phyloP scores from a whole-genome alignment of 2,113 vertebrate species.

The Platanista minor region DNA sequence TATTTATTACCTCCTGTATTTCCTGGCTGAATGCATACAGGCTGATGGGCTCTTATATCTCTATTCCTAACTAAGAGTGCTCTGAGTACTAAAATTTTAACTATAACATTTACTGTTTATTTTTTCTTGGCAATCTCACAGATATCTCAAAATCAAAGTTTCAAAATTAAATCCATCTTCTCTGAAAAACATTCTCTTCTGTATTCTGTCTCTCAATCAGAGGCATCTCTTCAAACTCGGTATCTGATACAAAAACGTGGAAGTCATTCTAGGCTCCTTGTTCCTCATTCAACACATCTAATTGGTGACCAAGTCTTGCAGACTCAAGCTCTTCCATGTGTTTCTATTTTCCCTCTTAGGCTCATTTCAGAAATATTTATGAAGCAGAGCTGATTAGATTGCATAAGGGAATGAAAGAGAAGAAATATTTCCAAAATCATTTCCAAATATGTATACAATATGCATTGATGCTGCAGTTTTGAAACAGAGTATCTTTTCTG shows the following conservation, averaged over 20 bases:
- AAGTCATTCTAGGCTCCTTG: neutral
- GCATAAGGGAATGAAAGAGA: neutral
- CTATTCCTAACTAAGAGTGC: neutral
- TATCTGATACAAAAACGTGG: neutral
- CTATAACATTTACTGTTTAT: neutral
- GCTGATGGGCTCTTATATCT: neutral
- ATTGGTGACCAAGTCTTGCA: neutral
- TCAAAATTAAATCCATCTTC: neutral
- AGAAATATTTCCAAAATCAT: neutral
- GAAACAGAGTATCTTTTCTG: constrained; percentile 1
- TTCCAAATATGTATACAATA: neutral
- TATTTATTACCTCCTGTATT: neutral
- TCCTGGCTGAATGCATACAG: neutral
- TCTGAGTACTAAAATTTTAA: neutral
- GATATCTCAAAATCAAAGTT: constrained; percentile 33
- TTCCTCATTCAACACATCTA: neutral
- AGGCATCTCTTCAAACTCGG: neutral
- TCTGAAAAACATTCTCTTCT: neutral
- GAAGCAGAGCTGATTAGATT: neutral
- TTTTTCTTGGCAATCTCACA: constrained; percentile 29
- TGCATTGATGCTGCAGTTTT: neutral
- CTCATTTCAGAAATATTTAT: constrained; percentile 14
- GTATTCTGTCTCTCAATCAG: neutral
- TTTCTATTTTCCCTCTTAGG: neutral
- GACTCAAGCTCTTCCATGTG: neutral